A percentile compares a stretch with the other conserved stretches of the same genome.
Evolutionary conservation across 2,888 invertebrate species (phyloP).

Genomic region (Halocaridina rubra): DNA sequence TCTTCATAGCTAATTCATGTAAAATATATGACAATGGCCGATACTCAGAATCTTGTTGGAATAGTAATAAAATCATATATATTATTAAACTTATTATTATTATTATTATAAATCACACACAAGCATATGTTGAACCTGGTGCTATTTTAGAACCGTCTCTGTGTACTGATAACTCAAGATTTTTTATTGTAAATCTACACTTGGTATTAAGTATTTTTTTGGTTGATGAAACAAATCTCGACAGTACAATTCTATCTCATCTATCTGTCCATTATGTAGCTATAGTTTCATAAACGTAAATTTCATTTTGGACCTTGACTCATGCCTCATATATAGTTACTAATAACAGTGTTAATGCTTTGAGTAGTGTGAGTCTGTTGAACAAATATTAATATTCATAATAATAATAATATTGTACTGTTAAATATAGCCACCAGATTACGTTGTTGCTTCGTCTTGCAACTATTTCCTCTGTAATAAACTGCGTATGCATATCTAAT

Average conservation of each 20-base stretch:
- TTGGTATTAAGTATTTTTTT: too few species aligned
- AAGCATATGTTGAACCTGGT: too few species aligned
- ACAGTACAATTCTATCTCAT: not conserved
- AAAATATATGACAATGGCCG: not conserved
- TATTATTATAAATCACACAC: too few species aligned
- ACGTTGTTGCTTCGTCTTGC: conserved; percentile 21
- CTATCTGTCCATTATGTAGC: not conserved
- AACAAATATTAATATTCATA: not conserved
- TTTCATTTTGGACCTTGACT: not conserved
- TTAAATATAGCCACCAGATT: conserved; percentile 35
- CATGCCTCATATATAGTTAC: not conserved
- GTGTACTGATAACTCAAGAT: too few species aligned
- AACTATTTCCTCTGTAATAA: conserved; percentile 30
- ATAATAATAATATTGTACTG: not conserved
- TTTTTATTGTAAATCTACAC: too few species aligned
- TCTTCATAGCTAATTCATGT: not conserved
- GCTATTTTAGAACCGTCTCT: too few species aligned
- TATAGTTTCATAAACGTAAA: not conserved
- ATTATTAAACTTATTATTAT: too few species aligned
- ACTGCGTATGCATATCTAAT: conserved; percentile 41
- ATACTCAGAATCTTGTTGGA: not conserved
- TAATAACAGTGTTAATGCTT: too few species aligned
- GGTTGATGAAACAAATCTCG: too few species aligned
- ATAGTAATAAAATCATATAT: not conserved
- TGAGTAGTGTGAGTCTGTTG: too few species aligned